Evolutionary conservation across 1,140 invertebrate genomes (phyloP), one percentile per base, ranked within the genome.

Genomic region (Trichogramma pretiosum): DNA sequence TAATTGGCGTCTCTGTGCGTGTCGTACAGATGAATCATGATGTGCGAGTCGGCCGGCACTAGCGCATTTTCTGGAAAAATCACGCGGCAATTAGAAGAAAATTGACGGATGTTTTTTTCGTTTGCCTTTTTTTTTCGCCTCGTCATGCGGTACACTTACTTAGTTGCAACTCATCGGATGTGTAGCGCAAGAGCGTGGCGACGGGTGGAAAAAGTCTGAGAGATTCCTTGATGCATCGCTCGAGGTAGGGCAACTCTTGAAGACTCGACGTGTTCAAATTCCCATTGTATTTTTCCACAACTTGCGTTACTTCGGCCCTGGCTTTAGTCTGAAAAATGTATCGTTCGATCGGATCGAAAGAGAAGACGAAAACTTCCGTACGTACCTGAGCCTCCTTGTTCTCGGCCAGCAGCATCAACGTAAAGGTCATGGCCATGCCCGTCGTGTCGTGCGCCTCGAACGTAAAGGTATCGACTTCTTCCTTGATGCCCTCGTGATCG

Each of bases 381-480:
- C 16, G 10, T 51, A 78, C 73, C 65, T 89, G 85, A 21, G 76
- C 64, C 35, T 79, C 72, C 2, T 70, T 73, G 59, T 85, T 65
- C 56, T 74, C 68, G 3, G 80, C 81, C 0, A 87, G 52, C n/a
- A 79, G 57, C 56, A 78, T 75, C 7, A 85, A 58, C 1, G 74
- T 64, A 63, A 78, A 85, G 32, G 65, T 70, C 10, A 83, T 61
- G 11, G 67, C 76, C 30, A 78, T 72, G 18, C 78, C 76, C 3
- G 83, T 84, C 17, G 87, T 89, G 56, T 89, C 87, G 58, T 89
- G 84, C 0, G 62, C 64, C 63, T 82, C 83, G 67, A 88, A 87
- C 76, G 87, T 83, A 57, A 88, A 89, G 0, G 85, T 88, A 60
- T 89, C 84, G 5, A 88, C 84, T 74, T 90, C 87, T 60, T 89